Evolutionary conservation across 2,797 vertebrate species (phyloP).

Genomic region (Clamator glandarius): DNA sequence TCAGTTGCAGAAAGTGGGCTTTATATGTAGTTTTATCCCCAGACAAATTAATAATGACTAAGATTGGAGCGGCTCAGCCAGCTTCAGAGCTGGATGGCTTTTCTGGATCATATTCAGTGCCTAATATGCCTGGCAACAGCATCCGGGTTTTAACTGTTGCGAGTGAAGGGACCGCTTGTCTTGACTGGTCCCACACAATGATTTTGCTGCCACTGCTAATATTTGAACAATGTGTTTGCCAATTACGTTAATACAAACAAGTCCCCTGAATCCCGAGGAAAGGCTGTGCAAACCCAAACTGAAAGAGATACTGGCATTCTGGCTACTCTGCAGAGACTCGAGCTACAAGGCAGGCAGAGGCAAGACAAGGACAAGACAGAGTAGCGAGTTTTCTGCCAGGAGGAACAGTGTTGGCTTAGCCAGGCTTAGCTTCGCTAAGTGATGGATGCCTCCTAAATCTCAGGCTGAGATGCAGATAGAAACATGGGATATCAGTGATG

Average conservation of each 20-base stretch:
- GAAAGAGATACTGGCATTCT: neutral
- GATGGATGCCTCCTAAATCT: neutral
- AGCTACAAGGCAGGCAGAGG: neutral
- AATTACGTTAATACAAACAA: conserved; percentile 28
- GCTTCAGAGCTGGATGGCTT: neutral
- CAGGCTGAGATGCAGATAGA: neutral
- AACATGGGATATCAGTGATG: neutral
- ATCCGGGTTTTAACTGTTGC: neutral
- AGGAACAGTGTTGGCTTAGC: neutral
- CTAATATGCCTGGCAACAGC: neutral
- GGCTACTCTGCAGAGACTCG: neutral
- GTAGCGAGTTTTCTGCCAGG: neutral
- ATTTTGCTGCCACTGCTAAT: conserved; percentile 53
- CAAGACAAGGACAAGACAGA: neutral
- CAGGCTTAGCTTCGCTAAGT: neutral
- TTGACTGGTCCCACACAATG: neutral
- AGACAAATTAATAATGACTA: neutral
- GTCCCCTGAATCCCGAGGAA: conserved; percentile 4
- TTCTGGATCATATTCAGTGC: conserved; percentile 17
- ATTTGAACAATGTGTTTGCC: conserved; percentile 58
- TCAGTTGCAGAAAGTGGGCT: neutral
- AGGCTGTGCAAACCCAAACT: neutral
- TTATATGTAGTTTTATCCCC: neutral
- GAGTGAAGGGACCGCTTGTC: neutral
- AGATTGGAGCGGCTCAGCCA: neutral